These are phyloP conservation scores for Callipepla squamata DNA, from an alignment of 2,113 vertebrate genomes.

Conservation along the genomic window DNA sequence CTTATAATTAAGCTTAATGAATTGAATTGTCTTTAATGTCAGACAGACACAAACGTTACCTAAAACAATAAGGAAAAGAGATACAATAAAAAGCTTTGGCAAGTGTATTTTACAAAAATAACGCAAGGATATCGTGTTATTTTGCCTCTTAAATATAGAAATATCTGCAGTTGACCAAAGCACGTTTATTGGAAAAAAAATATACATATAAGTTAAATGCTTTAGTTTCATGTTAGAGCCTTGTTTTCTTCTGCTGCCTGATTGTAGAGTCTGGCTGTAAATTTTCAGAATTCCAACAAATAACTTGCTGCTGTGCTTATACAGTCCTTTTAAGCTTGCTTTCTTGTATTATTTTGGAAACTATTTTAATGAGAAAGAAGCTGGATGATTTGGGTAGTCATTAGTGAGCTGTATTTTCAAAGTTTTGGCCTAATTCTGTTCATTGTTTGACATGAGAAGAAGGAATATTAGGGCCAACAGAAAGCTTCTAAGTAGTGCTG, in stretches of 20 bases:
- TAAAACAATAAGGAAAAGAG: constrained; percentile 31
- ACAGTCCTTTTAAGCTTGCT: not conserved
- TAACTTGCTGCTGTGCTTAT: not conserved
- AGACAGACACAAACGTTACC: constrained; percentile 29
- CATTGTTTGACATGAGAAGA: not conserved
- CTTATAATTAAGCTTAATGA: constrained; percentile 62
- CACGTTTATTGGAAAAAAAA: not conserved
- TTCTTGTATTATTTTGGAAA: not conserved
- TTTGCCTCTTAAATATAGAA: not conserved
- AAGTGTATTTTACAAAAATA: not conserved
- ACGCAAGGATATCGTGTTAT: not conserved
- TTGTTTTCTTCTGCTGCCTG: not conserved
- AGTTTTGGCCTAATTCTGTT: not conserved
- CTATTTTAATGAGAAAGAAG: not conserved
- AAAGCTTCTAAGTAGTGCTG: not conserved
- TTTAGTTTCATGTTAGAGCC: not conserved
- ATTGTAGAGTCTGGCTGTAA: not conserved
- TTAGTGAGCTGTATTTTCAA: not conserved
- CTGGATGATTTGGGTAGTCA: not conserved
- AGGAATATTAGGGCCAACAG: not conserved
- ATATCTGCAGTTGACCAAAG: not conserved
- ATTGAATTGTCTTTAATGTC: constrained; percentile 29
- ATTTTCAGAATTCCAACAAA: not conserved
- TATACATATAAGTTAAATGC: not conserved
- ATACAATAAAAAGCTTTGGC: not conserved